Evolutionary conservation across 2,113 vertebrate genomes (phyloP), one percentile per base, ranked within the genome.

Genomic region (Parotia lawesii): DNA sequence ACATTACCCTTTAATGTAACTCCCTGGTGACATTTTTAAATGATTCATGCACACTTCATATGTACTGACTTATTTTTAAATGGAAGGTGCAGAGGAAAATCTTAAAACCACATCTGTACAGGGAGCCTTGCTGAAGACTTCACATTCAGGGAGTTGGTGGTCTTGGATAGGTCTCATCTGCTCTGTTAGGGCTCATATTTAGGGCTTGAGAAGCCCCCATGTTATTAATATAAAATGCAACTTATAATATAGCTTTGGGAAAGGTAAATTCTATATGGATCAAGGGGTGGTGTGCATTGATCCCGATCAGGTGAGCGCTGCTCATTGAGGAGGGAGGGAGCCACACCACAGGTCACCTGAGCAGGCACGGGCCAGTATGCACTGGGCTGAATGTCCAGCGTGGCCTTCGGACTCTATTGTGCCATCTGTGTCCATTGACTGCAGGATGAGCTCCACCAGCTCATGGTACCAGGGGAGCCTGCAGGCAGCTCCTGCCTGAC

Each of bases 11-110:
- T 94, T 83, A 96, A 85, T 76, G 78, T 93, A 96, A 80, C 42
- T 76, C 73, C 73, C 82, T 71, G 29, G 51, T 83, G 86, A 90
- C 40, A 90, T 92, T 95, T 95, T 90, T 86, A 67, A 94, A 78
- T 90, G 44, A 93, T 88, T 94, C 83, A 90, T 81, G 69, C 54
- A 76, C 35, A 37, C 80, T 95, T 81, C 66, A 62, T 67, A 94
- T 40, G 15, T 80, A 77, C 7, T 10, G 66, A 50, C 45, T 93
- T 85, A 85, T 95, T 95, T 88, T 92, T 50, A 85, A 92, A 92
- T 64, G 16, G 38, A 89, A 88, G 33, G 48, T 62, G 22, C 27
- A 51, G 60, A 85, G 38, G 29, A 85, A 90, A 92, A 74, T 58
- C 53, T 81, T 87, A n/a, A 64, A 54, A 91, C 82, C 27, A 75